Evolutionary conservation across 2,888 invertebrate genomes (phyloP), one percentile per base, ranked within the genome.

Genomic region (Acleris holmiana): DNA sequence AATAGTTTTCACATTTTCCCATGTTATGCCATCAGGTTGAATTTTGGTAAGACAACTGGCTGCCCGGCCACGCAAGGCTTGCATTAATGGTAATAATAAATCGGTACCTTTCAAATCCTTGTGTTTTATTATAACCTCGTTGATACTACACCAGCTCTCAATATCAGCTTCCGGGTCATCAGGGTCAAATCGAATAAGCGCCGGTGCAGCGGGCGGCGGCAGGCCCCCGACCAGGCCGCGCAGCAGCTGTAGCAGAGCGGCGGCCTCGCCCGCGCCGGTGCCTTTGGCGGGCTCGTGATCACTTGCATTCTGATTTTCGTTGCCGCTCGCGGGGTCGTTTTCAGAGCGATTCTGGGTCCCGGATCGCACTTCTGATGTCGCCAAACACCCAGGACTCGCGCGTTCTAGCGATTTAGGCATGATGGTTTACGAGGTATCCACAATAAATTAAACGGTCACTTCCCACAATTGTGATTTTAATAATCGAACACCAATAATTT

Each of bases 141-240:
- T 56, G 2, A 62, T 23, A 2, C 17, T 44, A 21, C 62, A 62
- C 62, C 62, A 62, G 4, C 56, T 35, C 15, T 62, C 62, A 1
- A 62, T 57, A n/a, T 62, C 56, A 19, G 58, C 46, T 21, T 63
- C 46, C 1, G 50, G 21, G 50, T 59, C 46, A 7, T 46, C 46
- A 17, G 56, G 23, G 6, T 56, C 46, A n/a, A 56, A 46, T 48
- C 19, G n/a, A 8, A 46, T 46, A n/a, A 49, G n/a, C n/a, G n/a
- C n/a, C n/a, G 44, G 44, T 13, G 44, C 3, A 4, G 44, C 15
- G 44, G 44, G 15, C 44, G 44, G 44, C 44, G 44, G 44, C 15
- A 44, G n/a, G 4, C 44, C 44, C 4, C 44, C 44, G 15, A 15
- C 44, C 44, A 44, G 15, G 3, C 44, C 6, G 4, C 44, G 44